A percentile compares a stretch with the other conserved stretches of the same genome.
Conservation (phyloP, 2,797 vertebrate genomes). For the Myotis pilosus region DNA sequence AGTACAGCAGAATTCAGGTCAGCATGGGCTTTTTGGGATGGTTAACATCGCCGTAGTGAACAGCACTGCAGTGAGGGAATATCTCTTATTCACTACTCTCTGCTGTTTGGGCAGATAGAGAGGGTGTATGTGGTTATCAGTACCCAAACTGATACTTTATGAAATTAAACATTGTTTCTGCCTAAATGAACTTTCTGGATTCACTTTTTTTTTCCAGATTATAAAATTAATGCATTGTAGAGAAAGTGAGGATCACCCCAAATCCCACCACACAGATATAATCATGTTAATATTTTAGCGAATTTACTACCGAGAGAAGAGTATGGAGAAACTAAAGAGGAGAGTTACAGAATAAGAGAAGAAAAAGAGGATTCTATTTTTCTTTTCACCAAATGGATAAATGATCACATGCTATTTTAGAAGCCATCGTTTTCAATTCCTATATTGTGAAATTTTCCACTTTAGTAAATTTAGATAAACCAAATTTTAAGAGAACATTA, state of each 20-base stretch:
- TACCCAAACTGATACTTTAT: neutral
- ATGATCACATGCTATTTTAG: neutral
- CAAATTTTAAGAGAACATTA: neutral
- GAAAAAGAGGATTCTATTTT: neutral
- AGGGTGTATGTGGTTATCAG: neutral
- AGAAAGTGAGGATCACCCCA: neutral
- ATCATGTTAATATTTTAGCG: neutral
- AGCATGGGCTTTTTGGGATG: neutral
- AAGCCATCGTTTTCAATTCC: neutral
- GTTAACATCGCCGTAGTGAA: neutral
- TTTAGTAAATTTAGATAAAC: neutral
- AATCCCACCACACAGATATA: neutral
- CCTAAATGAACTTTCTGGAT: neutral
- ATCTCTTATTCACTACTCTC: neutral
- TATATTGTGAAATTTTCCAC: neutral
- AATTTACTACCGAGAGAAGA: neutral
- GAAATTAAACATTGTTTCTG: neutral
- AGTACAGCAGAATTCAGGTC: neutral
- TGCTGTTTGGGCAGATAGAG: neutral
- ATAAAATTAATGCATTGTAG: neutral
- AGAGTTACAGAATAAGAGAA: neutral
- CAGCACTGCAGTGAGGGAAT: neutral
- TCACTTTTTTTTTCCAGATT: neutral
- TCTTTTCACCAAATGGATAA: neutral
- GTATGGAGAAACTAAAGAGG: neutral